Evolutionary conservation across 2,797 vertebrate genomes (phyloP).

Genomic region (Fratercula arctica): DNA sequence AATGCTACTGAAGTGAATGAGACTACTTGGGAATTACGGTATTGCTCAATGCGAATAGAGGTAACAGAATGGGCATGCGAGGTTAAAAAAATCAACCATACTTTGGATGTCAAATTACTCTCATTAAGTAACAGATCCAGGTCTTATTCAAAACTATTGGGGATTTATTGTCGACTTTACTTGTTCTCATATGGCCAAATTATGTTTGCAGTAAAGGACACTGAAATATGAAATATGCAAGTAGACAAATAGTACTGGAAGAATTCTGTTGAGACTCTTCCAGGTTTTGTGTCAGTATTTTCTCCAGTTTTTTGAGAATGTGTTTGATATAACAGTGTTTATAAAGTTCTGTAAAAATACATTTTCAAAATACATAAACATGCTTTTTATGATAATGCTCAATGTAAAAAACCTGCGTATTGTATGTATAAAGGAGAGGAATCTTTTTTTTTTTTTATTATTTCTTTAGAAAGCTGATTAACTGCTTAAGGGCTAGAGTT

Average conservation of each 20-base stretch:
- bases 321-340: slow-evolving; percentile 80
- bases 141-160: slow-evolving; percentile 26
- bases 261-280: slow-evolving; percentile 63
- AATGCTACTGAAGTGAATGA: not conserved
- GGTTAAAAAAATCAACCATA: not conserved
- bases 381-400: slow-evolving; percentile 75
- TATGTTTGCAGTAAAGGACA: slow-evolving; percentile 59
- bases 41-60: not conserved
- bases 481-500: slow-evolving; percentile 48
- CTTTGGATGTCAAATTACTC: not conserved
- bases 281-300: slow-evolving; percentile 74
- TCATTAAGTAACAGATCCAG: not conserved
- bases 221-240: slow-evolving; percentile 80
- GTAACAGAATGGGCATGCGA: not conserved
- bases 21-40: not conserved
- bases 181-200: slow-evolving; percentile 45
- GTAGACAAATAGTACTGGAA: slow-evolving; percentile 75
- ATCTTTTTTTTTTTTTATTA: slow-evolving; percentile 53
- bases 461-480: slow-evolving; percentile 58
- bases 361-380: slow-evolving; percentile 74
- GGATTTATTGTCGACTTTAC: slow-evolving; percentile 24
- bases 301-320: slow-evolving; percentile 78
- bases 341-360: slow-evolving; percentile 76
- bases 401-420: slow-evolving; percentile 69
- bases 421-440: slow-evolving; percentile 67